A percentile compares a stretch with the other conserved stretches of the same genome.
These are phyloP conservation scores for Montipora foliosa DNA, from an alignment of 64 coral and sea anemone genomes.

Conservation along the genomic window DNA sequence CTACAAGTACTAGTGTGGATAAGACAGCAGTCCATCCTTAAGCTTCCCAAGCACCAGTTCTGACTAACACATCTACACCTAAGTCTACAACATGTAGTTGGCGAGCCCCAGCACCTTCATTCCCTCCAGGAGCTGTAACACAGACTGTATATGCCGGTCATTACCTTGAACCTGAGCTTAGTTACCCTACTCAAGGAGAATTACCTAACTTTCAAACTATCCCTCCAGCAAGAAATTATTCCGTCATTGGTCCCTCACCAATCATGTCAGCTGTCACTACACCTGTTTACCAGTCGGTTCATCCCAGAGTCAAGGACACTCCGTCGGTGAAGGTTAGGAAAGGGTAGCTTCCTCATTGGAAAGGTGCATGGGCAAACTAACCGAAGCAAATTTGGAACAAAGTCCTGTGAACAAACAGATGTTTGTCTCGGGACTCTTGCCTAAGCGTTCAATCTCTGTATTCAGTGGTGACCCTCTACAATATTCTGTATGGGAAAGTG, in stretches of 20 bases:
- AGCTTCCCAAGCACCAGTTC: not conserved
- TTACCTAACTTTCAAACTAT: not conserved
- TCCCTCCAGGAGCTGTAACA: not conserved
- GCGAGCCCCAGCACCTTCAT: not conserved
- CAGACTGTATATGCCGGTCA: not conserved
- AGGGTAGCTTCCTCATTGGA: slow-evolving; percentile 30
- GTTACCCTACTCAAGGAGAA: not conserved
- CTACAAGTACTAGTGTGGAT: no score
- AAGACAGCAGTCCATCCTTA: no score
- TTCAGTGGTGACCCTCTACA: slow-evolving; percentile 71
- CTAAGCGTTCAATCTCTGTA: slow-evolving; percentile 59
- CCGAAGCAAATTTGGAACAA: slow-evolving; percentile 53
- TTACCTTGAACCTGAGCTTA: not conserved
- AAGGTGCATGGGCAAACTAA: slow-evolving; percentile 58
- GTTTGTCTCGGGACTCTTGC: slow-evolving; percentile 15
- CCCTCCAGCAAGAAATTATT: not conserved
- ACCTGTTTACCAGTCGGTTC: not conserved
- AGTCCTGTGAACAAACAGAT: slow-evolving; percentile 12
- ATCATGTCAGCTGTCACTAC: not conserved
- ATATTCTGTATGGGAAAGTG: slow-evolving; percentile 68
- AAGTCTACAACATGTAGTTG: not conserved
- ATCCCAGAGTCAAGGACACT: not conserved
- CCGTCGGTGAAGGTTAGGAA: not conserved
- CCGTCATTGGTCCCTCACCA: slow-evolving; percentile 1
- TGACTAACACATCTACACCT: not conserved